Base-by-base conservation (phyloP, 53 echinoderm and acorn worm species). In the Zoroaster sp. region DNA sequence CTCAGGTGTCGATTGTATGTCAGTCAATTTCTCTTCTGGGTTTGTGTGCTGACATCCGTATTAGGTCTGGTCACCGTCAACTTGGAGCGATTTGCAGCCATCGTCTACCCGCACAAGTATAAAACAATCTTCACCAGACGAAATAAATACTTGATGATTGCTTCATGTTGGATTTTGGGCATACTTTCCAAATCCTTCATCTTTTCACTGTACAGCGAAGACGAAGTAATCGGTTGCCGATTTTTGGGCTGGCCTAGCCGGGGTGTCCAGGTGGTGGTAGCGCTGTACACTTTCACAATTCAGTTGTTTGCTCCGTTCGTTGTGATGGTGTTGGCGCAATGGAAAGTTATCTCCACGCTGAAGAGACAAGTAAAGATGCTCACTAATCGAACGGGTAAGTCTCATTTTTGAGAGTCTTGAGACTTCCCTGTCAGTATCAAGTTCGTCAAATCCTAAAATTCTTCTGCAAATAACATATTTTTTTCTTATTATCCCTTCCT, bases 81-180 rank as follows among this genome's bases (percentile, higher is more conserved):
- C 9, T 25, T 89, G 39, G 92, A 92, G 72, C 83, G 92, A 11
- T 92, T 89, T 30, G 32, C 75, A 9, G 92, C 89, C 55, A 89
- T 89, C 75, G 83, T 92, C 69, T 83, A 92, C 66, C 92, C 92
- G 0, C 82, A 43, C 34, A 40, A 41, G 30, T 82, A 82, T 67
- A 82, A 68, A 43, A 25, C 6, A 17, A 42, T 82, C 41, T 82
- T 82, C 68, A 23, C 30, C 46, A 35, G 85, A 46, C 32, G 69
- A 42, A 82, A 82, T 17, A 82, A 82, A 82, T 43, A 66, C 32
- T 6, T 82, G 14, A 17, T 68, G 15, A 82, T 82, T 41, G 12
- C 37, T 35, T 25, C 20, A 7, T 82, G 82, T 25, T 82, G 82
- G 82, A 44, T 82, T 40, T 2, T 68, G 1, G 82, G 66, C 18